Conservation (phyloP, 2,113 vertebrate species). For the Lophotis ruficrista region DNA sequence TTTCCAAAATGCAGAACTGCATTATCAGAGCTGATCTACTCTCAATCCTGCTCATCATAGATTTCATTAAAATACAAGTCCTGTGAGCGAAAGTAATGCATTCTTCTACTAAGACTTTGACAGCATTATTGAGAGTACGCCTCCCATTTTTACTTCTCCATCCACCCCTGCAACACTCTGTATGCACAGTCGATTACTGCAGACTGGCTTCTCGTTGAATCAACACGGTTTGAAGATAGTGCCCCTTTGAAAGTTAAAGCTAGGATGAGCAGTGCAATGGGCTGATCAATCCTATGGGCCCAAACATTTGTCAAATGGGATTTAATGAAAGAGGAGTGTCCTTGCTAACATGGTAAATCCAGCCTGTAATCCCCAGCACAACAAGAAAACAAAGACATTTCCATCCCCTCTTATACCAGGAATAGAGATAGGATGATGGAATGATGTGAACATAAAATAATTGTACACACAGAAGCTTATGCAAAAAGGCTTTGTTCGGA, state of each 20-base stretch:
- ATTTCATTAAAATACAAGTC: background rate
- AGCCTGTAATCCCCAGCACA: constrained; percentile 61
- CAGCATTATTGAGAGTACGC: background rate
- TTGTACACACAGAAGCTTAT: constrained; percentile 70
- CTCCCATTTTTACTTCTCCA: background rate
- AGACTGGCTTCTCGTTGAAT: background rate
- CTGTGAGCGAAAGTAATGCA: background rate
- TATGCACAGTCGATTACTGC: background rate
- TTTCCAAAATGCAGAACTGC: background rate
- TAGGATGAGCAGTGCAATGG: background rate
- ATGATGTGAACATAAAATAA: constrained; percentile 82
- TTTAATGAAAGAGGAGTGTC: constrained; percentile 69
- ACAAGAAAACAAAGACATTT: constrained; percentile 67
- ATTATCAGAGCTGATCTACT: background rate
- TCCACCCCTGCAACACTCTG: background rate
- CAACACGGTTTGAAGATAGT: background rate
- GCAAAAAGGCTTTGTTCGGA: constrained; percentile 84
- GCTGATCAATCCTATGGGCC: constrained; percentile 19
- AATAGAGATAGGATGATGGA: constrained; percentile 76
- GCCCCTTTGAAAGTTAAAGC: background rate
- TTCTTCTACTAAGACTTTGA: background rate
- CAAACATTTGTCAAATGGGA: constrained; percentile 59
- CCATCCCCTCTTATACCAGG: constrained; percentile 47
- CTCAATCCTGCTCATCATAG: background rate
- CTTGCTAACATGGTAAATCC: constrained; percentile 57